Evolutionary conservation across 2,888 invertebrate genomes (phyloP).

Genomic region (Leptinotarsa rubiginosa): DNA sequence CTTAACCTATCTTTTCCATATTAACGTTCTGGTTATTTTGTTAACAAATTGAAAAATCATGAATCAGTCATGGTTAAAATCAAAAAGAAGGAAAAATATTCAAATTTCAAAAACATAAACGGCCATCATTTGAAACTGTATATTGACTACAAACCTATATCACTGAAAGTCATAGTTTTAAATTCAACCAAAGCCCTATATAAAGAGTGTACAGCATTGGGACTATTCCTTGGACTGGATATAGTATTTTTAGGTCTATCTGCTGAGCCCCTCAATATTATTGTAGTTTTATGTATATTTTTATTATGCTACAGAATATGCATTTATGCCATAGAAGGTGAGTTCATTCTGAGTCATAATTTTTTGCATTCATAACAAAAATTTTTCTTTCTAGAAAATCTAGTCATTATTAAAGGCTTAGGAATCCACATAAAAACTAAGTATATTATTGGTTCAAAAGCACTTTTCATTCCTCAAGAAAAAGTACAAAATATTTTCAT

Average conservation of each 20-base stretch:
- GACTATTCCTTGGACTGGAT: slow-evolving; percentile 25
- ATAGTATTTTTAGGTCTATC: slow-evolving; percentile 17
- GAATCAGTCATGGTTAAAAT: slow-evolving; percentile 38
- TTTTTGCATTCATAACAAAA: not conserved
- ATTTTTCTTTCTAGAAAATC: slow-evolving; percentile 32
- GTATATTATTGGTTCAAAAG: slow-evolving; percentile 38
- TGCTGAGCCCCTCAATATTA: slow-evolving; percentile 26
- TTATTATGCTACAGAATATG: slow-evolving; percentile 27
- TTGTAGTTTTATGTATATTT: slow-evolving; percentile 29
- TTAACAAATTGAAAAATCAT: slow-evolving; percentile 34
- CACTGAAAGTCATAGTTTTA: slow-evolving; percentile 25
- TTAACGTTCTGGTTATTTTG: not conserved
- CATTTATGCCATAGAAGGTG: slow-evolving; percentile 32
- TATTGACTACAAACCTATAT: slow-evolving; percentile 30
- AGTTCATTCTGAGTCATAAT: not conserved
- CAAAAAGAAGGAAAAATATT: slow-evolving; percentile 32
- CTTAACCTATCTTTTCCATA: not conserved
- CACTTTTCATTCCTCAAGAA: slow-evolving; percentile 42
- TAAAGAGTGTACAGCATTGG: slow-evolving; percentile 28
- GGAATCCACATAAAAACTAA: slow-evolving; percentile 42
- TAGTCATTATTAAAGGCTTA: slow-evolving; percentile 40
- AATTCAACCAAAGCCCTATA: slow-evolving; percentile 28
- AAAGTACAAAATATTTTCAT: slow-evolving; percentile 45
- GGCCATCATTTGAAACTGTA: slow-evolving; percentile 35
- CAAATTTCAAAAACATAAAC: slow-evolving; percentile 31